Percentiles rank a stretch among this genome's conserved stretches.
Evolutionary conservation across 92 coral and sea anemone species (phyloP).

Genomic region (Umimayanthus kanabou): DNA sequence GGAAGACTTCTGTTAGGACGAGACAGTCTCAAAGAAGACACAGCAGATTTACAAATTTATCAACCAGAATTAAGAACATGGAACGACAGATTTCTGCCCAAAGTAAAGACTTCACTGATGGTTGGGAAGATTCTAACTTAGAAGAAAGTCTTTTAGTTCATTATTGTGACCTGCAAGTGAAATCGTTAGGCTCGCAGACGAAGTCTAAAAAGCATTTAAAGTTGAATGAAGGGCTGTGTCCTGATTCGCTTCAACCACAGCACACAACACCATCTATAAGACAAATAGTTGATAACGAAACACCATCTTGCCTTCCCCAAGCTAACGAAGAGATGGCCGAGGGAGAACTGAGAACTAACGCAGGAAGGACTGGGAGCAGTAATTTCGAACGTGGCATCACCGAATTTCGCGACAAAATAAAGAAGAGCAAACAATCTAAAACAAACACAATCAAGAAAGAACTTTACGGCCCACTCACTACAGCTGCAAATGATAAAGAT

Average conservation of each 20-base stretch:
- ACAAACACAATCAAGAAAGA: not conserved
- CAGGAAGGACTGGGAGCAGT: not conserved
- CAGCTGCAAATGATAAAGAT: not conserved
- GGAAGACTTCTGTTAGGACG: not conserved
- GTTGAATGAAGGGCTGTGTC: not conserved
- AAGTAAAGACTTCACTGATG: not conserved
- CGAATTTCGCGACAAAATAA: not conserved
- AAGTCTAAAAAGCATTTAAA: not conserved
- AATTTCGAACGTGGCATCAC: not conserved
- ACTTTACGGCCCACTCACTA: not conserved
- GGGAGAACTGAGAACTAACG: not conserved
- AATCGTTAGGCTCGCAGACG: not conserved
- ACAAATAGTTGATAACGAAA: not conserved
- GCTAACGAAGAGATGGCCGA: not conserved
- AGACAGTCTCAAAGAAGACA: not conserved
- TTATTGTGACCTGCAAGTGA: slow-evolving; percentile 8
- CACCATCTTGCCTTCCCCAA: not conserved
- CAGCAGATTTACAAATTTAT: not conserved
- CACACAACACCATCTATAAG: slow-evolving; percentile 6
- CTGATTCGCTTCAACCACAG: not conserved
- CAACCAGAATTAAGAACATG: not conserved
- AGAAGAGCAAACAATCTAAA: not conserved
- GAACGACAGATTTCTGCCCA: not conserved
- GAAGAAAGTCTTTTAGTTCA: slow-evolving; percentile 31
- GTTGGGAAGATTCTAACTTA: not conserved